Evolutionary conservation across 2,113 vertebrate genomes (phyloP), one percentile per base, ranked within the genome.

Genomic region (Choloepus hoffmanni): DNA sequence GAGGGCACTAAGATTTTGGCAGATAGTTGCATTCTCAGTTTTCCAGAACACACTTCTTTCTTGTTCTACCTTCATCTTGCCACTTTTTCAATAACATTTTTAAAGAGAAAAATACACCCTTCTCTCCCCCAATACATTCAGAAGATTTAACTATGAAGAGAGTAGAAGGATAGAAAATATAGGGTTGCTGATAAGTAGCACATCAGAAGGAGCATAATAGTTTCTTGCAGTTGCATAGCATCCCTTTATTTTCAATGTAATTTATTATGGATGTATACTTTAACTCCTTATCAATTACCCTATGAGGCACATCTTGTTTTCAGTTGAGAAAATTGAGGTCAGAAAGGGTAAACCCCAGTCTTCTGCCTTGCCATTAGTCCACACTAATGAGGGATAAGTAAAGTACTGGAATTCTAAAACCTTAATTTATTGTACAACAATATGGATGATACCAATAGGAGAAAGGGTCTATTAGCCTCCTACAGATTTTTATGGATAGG

Each of bases 261-360:
- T 62, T 82, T 76, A 73, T 30, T 81, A 50, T 30, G 45, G 1
- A 19, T 58, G 1, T 43, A 3, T 85, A n/a, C 68, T 36, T 36
- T 82, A 55, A 68, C 55, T 68, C 4, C 28, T 92, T 77, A 78
- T 9, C 24, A 76, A 18, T 53, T 93, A 43, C 45, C 7, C 18
- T 83, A n/a, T 84, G 58, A 84, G 33, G 23, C 26, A 70, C 86
- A 76, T 72, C 15, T 96, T 84, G 48, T 36, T 85, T 94, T 68
- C 16, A 43, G 7, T 72, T 67, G 16, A 89, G 26, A 94, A 95
- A 85, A 40, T 11, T 45, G 24, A 88, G 4, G 7, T 48, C 13
- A 13, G 50, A 72, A 95, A 93, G 24, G 9, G 19, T 78, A 58
- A 82, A 12, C 9, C 14, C 15, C 16, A 45, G 45, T 2, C 18